Evolutionary conservation across 1,140 invertebrate species (phyloP).

Genomic region (Eumaeus atala): DNA sequence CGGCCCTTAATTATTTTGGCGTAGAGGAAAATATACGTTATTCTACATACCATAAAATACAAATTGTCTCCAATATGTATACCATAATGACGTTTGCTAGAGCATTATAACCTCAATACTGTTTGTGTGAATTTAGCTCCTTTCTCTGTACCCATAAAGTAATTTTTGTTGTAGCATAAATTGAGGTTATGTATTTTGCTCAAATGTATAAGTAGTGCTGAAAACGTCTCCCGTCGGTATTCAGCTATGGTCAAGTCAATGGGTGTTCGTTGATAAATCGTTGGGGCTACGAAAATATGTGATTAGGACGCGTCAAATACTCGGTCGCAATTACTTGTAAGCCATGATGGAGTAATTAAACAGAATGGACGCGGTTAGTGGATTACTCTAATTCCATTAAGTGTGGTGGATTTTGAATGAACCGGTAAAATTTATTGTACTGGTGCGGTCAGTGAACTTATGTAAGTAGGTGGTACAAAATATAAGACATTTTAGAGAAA

Average conservation of each 20-base stretch:
- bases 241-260: conserved; percentile 27
- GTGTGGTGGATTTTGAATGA: too few relatives aligned
- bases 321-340: too few relatives aligned
- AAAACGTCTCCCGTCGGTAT: conserved; percentile 22
- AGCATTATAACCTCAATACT: not conserved
- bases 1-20: conserved; percentile 24
- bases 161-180: conserved; percentile 7
- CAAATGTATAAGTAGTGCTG: conserved; percentile 18
- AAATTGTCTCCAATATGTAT: not conserved
- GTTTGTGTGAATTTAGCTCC: conserved; percentile 9
- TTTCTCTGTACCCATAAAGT: conserved; percentile 7
- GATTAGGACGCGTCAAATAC: conserved; percentile 9
- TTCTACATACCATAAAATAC: not conserved
- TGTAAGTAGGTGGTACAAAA: too few relatives aligned
- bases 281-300: conserved; percentile 18
- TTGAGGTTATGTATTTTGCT: conserved; percentile 3
- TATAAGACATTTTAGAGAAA: too few relatives aligned
- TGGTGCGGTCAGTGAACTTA: too few relatives aligned
- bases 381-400: too few relatives aligned
- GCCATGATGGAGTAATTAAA: conserved; percentile 3
- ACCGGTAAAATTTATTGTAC: too few relatives aligned
- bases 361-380: not conserved
- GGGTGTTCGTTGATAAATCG: conserved; percentile 25
- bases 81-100: conserved; percentile 1
- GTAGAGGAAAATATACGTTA: conserved; percentile 11